Base-by-base conservation (phyloP, 2,888 invertebrate species). In the Calameuta filiformis region DNA sequence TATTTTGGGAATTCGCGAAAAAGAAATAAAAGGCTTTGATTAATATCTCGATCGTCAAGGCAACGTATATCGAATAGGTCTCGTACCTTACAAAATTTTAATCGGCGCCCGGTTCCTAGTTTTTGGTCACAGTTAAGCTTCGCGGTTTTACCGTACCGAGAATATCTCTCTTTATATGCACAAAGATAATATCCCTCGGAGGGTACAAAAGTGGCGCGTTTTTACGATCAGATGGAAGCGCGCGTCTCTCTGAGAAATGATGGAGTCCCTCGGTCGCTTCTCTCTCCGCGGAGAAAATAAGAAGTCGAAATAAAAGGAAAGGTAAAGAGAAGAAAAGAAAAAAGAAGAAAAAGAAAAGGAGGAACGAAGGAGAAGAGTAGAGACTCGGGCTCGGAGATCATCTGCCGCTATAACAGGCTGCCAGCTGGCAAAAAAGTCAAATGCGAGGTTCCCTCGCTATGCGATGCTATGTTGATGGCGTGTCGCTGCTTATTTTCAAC, bases 391-490 rank as follows among this genome's bases (percentile, higher is more conserved):
- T 87, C 87, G 89, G 85, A 89, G 89, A 90, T 90, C 89, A 90
- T 91, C 89, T 88, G 89, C 89, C 87, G 88, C 88, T 90, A 89
- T 89, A 90, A 89, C 88, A 90, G 89, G 87, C 90, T 89, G 89
- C 89, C 89, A 90, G 90, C 88, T 90, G 90, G 90, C 89, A 91
- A 91, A 91, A 91, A 90, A 90, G 90, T 90, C 87, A 89, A 90
- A 90, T 82, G 89, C 87, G 87, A 90, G 84, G 82, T 85, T 85
- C 86, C 84, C 81, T 81, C 79, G 85, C 87, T 88, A 87, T 89
- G 88, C 88, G 88, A 89, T 89, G 88, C 88, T 89, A 89, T 89
- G 90, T 89, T 89, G 90, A 89, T 90, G 90, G 89, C 86, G 89
- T 89, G 90, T 90, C 90, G 89, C 88, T 90, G 90, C 90, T 90